Percentiles rank a stretch among this genome's conserved stretches.
Conservation (phyloP, 2,113 vertebrate genomes). For the Aspiorhynchus laticeps region DNA sequence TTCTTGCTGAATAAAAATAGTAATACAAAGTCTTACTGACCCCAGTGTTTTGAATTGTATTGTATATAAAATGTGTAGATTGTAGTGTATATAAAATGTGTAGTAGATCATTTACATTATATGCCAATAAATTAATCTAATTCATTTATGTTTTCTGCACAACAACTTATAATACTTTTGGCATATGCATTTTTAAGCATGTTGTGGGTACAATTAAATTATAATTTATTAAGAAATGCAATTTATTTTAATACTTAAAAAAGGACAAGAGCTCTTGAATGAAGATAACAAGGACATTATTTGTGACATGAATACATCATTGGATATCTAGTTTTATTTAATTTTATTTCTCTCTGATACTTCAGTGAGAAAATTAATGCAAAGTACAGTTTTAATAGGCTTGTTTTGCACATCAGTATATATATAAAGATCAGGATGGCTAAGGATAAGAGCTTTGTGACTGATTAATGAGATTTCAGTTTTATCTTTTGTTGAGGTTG, state of each 20-base stretch:
- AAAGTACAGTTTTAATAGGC: background rate
- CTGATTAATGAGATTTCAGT: background rate
- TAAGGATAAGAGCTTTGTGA: background rate
- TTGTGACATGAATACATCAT: background rate
- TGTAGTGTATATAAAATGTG: too few relatives aligned
- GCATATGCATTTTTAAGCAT: background rate
- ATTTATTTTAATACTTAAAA: background rate
- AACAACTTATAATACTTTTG: background rate
- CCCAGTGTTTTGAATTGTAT: background rate
- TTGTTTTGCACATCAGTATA: background rate
- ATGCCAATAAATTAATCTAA: background rate
- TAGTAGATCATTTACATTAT: background rate
- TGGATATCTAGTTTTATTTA: background rate
- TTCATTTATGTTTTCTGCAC: background rate
- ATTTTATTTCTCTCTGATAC: background rate
- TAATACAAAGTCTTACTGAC: background rate
- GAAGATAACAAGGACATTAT: background rate
- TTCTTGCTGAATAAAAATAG: background rate
- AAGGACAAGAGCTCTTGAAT: background rate
- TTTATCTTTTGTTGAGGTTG: background rate
- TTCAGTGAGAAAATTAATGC: background rate
- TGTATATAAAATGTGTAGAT: background rate
- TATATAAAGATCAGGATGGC: background rate
- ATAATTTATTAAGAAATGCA: background rate
- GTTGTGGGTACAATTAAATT: background rate